Percentiles rank a stretch among this genome's conserved stretches.
These are phyloP conservation scores for Polydesmus complanatus DNA, from an alignment of 2,888 invertebrate genomes.

Conservation along the genomic window DNA sequence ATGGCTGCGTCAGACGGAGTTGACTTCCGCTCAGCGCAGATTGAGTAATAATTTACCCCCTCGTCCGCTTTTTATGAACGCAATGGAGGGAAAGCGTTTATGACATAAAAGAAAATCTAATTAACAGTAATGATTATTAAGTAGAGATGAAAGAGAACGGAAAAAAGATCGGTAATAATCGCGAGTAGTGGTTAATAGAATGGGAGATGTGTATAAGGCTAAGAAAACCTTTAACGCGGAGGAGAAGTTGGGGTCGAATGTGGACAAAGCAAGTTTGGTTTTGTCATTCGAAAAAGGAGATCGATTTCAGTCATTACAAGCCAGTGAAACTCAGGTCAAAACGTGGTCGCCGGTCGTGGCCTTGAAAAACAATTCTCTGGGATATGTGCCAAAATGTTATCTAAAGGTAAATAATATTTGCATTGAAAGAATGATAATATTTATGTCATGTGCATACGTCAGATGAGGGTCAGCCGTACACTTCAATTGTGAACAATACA, in stretches of 20 bases:
- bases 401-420: conserved; percentile 14
- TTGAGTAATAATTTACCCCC: no score
- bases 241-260: conserved; percentile 1
- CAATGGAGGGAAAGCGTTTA: neutral
- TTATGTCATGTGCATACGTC: no score
- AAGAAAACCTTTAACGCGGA: conserved; percentile 6
- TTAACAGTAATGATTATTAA: no score
- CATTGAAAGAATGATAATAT: no score
- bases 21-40: no score
- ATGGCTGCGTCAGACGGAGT: no score
- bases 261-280: conserved; percentile 1
- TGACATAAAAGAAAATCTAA: no score
- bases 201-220: conserved; percentile 9
- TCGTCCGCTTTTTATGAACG: neutral
- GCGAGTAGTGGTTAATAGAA: neutral
- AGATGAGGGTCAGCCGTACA: no score
- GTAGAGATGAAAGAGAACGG: neutral
- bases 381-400: conserved; percentile 13
- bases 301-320: conserved; percentile 9
- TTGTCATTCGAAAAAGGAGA: conserved; percentile 14
- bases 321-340: neutral
- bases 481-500: no score
- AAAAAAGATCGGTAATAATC: neutral
- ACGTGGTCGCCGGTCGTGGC: conserved; percentile 12
- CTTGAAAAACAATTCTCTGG: conserved; percentile 12